phyloP scores from a whole-genome alignment of 2,113 vertebrate genomes.

The Sphaerodactylus townsendi region DNA sequence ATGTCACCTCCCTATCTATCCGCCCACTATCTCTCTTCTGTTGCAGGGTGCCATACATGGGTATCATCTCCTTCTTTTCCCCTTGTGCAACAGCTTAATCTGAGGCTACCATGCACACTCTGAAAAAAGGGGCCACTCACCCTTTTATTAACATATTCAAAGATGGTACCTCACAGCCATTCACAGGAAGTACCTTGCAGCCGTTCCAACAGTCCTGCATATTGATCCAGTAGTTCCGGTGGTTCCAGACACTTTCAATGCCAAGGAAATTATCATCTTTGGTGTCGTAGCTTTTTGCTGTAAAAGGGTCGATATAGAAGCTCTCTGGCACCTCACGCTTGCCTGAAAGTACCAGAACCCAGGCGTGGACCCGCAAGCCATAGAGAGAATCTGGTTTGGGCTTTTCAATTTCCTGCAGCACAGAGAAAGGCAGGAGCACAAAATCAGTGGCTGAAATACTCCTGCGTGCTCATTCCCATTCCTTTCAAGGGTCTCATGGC shows the following conservation, averaged over 20 bases:
- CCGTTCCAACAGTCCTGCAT: constrained; percentile 88
- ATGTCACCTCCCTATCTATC: too few relatives aligned
- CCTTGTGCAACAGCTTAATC: too few relatives aligned
- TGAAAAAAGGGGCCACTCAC: too few relatives aligned
- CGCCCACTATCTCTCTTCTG: too few relatives aligned
- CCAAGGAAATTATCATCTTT: constrained; percentile 81
- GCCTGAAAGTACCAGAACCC: constrained; percentile 91
- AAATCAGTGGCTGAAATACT: not conserved
- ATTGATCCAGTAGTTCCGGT: constrained; percentile 91
- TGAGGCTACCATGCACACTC: too few relatives aligned
- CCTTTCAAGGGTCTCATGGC: not conserved
- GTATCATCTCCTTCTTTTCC: too few relatives aligned
- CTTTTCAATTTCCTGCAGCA: constrained; percentile 66
- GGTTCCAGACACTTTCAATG: constrained; percentile 92
- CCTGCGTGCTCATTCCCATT: too few relatives aligned
- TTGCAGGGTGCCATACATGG: too few relatives aligned
- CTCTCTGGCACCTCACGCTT: constrained; percentile 80
- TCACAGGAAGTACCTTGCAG: constrained; percentile 74
- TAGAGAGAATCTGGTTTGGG: constrained; percentile 68
- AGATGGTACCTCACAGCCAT: not conserved
- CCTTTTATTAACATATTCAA: too few relatives aligned
- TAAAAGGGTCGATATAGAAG: constrained; percentile 92
- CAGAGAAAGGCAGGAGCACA: constrained; percentile 16
- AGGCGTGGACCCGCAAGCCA: constrained; percentile 86
- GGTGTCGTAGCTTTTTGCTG: constrained; percentile 74